A percentile compares a stretch with the other conserved stretches of the same genome.
These are phyloP conservation scores for Cyaniris semiargus DNA, from an alignment of 2,888 invertebrate genomes.

Conservation along the genomic window DNA sequence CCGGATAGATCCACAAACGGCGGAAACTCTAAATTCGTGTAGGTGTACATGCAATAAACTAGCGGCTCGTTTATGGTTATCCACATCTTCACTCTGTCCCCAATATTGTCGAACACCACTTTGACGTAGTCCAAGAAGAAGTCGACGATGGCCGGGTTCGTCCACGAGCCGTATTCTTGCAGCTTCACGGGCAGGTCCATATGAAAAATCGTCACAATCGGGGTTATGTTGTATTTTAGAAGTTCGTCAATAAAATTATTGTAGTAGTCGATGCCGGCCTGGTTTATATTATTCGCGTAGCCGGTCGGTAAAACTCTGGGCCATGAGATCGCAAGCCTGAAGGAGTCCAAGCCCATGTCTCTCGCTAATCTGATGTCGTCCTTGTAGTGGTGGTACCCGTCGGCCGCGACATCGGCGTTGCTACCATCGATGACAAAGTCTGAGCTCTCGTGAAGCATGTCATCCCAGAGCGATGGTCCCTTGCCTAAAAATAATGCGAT, in stretches of 20 bases:
- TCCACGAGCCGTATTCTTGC: neutral
- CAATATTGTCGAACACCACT: conserved; percentile 69
- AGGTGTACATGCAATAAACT: conserved; percentile 59
- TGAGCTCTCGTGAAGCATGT: conserved; percentile 51
- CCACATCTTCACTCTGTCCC: conserved; percentile 83
- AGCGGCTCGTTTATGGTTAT: conserved; percentile 86
- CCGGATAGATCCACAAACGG: conserved; percentile 42
- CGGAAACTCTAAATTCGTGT: conserved; percentile 61
- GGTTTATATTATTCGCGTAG: conserved; percentile 75
- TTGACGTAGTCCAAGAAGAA: conserved; percentile 39
- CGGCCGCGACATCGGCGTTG: conserved; percentile 78
- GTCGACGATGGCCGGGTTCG: neutral
- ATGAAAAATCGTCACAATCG: conserved; percentile 5
- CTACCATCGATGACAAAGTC: conserved; percentile 52
- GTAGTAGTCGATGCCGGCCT: conserved; percentile 63
- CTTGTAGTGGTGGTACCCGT: conserved; percentile 81
- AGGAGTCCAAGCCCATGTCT: conserved; percentile 70
- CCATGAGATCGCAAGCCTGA: conserved; percentile 83
- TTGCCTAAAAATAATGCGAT: conserved; percentile 67
- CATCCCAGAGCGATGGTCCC: conserved; percentile 80
- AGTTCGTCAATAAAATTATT: conserved; percentile 5
- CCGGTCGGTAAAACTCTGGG: conserved; percentile 82
- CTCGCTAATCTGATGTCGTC: conserved; percentile 73
- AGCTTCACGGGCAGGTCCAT: neutral
- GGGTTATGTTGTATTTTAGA: conserved; percentile 3